Base-by-base conservation (phyloP, 2,113 vertebrate species). In the Aspidoscelis tigris region DNA sequence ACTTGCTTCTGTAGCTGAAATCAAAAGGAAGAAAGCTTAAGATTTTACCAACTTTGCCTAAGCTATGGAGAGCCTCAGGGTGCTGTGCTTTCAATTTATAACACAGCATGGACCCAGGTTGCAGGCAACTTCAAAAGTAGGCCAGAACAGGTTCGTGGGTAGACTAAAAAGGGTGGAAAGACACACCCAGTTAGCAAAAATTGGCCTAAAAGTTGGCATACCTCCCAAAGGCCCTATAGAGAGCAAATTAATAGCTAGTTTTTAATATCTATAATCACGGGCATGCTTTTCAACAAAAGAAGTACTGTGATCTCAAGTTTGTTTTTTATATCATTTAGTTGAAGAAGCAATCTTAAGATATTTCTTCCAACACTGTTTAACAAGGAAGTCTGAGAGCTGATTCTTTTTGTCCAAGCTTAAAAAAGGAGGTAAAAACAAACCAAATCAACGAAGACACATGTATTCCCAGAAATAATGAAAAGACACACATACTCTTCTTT, bases 211-310 rank as follows among this genome's bases (percentile, higher is more conserved):
- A 83, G 55, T 58, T 88, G 84, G 68, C 88, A 18, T 85, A 26
- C 7, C 74, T 86, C 84, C 82, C 83, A 88, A 53, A 55, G 5
- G 76, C 83, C 43, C 44, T 61, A 43, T 1, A 72, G 64, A 85
- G 85, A 90, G 77, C 76, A 84, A 91, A 58, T n/a, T 89, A 88
- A 88, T 81, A 0, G 80, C 76, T 88, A 84, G 68, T 78, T 92
- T 90, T 92, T 78, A 64, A 65, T 39, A 84, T 87, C 61, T 83
- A 72, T 22, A 89, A 18, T 81, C 77, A 78, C 64, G 61, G 74
- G 82, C 87, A 78, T 43, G 22, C 1, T 50, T 26, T 80, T 76
- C 79, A 86, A 82, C 21, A 82, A 90, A 85, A 85, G 73, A 0
- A 75, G 26, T 70, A 77, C 78, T 85, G 82, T 43, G 68, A 87